phyloP scores from a whole-genome alignment of 2,888 invertebrate genomes.

The Callimorpha dominula region DNA sequence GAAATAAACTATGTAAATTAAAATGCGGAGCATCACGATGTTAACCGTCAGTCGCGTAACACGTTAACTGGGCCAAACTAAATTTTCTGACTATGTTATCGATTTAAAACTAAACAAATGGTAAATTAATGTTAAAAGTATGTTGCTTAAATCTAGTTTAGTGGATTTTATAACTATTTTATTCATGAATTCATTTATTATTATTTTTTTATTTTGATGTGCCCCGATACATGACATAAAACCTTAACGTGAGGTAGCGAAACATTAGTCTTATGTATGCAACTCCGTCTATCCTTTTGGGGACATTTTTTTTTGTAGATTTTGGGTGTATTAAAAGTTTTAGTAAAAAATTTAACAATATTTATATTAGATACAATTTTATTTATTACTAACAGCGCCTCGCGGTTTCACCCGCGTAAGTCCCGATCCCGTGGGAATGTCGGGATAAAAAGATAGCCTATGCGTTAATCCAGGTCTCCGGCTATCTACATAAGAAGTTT shows the following conservation, averaged over 20 bases:
- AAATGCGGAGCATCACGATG: not conserved
- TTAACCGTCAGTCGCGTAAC: conserved; percentile 3
- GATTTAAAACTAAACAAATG: conserved; percentile 16
- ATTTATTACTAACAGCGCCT: too few relatives aligned
- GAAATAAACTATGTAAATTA: conserved; percentile 2
- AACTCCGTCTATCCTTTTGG: not conserved
- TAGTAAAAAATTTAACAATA: not conserved
- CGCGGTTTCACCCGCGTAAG: too few relatives aligned
- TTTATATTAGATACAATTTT: too few relatives aligned
- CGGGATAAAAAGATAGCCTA: too few relatives aligned
- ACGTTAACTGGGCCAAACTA: conserved; percentile 7
- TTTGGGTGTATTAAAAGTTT: not conserved
- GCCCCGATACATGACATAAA: not conserved
- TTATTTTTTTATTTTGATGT: not conserved
- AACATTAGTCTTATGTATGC: not conserved
- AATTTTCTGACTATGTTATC: conserved; percentile 1
- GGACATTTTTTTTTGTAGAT: not conserved
- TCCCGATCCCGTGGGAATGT: too few relatives aligned
- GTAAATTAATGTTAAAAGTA: conserved; percentile 15
- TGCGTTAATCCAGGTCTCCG: too few relatives aligned
- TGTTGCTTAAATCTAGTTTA: not conserved
- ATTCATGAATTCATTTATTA: not conserved
- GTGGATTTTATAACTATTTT: not conserved
- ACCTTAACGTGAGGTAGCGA: not conserved
- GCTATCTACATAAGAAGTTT: too few relatives aligned